Evolutionary conservation across 2,113 vertebrate species (phyloP).

Genomic region (Aptenodytes forsteri): DNA sequence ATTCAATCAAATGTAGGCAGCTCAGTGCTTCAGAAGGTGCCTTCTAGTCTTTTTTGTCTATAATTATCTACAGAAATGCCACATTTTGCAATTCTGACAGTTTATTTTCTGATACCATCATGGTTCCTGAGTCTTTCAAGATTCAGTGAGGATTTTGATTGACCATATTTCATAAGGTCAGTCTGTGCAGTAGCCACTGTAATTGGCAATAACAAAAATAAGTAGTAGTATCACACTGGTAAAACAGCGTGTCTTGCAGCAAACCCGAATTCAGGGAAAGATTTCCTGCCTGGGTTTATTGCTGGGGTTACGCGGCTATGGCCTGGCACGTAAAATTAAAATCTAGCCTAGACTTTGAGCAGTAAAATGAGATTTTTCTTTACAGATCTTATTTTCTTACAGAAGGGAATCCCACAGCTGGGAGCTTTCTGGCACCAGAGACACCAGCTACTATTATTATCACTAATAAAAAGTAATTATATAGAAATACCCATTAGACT

Average conservation of each 20-base stretch:
- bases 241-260: not conserved
- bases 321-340: not conserved
- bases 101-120: not conserved
- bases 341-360: not conserved
- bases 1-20: not conserved
- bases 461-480: constrained; percentile 24
- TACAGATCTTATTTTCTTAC: not conserved
- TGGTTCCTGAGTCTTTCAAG: not conserved
- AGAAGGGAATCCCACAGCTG: not conserved
- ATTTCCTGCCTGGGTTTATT: not conserved
- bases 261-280: not conserved
- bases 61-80: not conserved
- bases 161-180: not conserved
- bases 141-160: not conserved
- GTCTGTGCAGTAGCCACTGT: not conserved
- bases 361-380: not conserved
- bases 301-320: not conserved
- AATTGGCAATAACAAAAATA: not conserved
- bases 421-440: not conserved
- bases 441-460: not conserved
- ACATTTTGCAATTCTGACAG: not conserved
- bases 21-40: not conserved
- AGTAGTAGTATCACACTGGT: not conserved
- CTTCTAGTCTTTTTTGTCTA: not conserved
- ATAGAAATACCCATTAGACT: not conserved